Conservation (phyloP, 2,888 invertebrate genomes). For the Strigamia maritima region DNA sequence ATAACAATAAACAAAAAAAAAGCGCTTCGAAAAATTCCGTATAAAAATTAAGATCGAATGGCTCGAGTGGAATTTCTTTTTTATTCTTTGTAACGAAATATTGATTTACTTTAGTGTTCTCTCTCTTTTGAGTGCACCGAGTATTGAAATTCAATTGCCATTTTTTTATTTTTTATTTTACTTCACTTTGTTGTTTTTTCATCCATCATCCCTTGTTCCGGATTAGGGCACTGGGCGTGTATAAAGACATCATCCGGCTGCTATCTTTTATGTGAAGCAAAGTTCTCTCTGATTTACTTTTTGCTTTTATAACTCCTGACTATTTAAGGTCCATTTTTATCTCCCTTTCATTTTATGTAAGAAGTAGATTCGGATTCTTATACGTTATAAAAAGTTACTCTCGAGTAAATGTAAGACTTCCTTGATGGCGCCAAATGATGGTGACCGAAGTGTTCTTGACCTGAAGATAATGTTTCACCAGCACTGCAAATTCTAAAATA, state of each 20-base stretch:
- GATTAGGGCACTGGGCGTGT: background rate
- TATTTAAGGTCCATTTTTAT: background rate
- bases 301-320: background rate
- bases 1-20: background rate
- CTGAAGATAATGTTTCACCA: background rate
- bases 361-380: background rate
- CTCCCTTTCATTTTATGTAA: background rate
- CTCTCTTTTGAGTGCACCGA: background rate
- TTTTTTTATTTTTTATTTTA: background rate
- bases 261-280: slow-evolving; percentile 1
- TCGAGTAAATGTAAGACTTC: background rate
- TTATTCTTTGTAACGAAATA: background rate
- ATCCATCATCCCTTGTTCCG: slow-evolving; percentile 11
- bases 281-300: slow-evolving; percentile 19
- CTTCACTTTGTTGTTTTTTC: background rate
- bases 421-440: background rate
- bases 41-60: background rate
- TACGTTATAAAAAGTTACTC: slow-evolving; percentile 6
- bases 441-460: slow-evolving; percentile 7
- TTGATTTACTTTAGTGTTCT: background rate
- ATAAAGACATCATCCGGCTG: background rate
- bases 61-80: background rate
- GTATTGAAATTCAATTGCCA: slow-evolving; percentile 8
- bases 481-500: slow-evolving; percentile 15
- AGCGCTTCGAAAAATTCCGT: background rate